phyloP scores from a whole-genome alignment of 1,140 invertebrate species.

The Brachionus rubens region DNA sequence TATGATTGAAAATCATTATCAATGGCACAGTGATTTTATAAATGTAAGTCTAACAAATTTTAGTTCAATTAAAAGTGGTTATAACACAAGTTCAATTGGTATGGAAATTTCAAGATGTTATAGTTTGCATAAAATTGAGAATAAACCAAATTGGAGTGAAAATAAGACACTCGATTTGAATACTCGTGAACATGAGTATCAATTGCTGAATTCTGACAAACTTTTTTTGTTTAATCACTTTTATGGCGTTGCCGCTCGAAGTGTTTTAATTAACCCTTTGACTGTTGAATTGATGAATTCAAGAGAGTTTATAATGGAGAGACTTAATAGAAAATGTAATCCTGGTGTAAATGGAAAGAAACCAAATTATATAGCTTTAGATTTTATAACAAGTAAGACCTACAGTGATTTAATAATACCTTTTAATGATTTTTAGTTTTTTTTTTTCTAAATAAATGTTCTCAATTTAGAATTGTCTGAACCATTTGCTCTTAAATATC shows the following conservation, averaged over 20 bases:
- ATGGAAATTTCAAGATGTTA: slow-evolving; percentile 27
- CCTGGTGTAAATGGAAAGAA: background rate
- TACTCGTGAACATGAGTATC: background rate
- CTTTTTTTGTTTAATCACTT: slow-evolving; percentile 38
- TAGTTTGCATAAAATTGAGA: slow-evolving; percentile 8
- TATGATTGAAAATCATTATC: slow-evolving; percentile 28
- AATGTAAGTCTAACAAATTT: background rate
- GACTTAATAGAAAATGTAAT: slow-evolving; percentile 12
- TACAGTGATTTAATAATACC: slow-evolving; percentile 18
- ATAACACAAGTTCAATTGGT: background rate
- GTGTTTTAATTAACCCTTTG: background rate
- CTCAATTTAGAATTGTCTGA: no score
- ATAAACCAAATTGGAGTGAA: slow-evolving; percentile 9
- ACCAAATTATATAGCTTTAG: slow-evolving; percentile 26
- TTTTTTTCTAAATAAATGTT: no score
- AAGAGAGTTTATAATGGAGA: slow-evolving; percentile 3
- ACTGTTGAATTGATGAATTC: slow-evolving; percentile 36
- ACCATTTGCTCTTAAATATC: no score
- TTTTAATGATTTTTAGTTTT: slow-evolving; percentile 9
- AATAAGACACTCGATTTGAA: background rate
- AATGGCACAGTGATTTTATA: slow-evolving; percentile 13
- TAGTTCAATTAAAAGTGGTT: background rate
- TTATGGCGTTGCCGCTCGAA: background rate
- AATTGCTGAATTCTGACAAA: background rate
- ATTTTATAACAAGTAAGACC: slow-evolving; percentile 7